Conservation (phyloP, 2,888 invertebrate species). For the Eilema caniola region DNA sequence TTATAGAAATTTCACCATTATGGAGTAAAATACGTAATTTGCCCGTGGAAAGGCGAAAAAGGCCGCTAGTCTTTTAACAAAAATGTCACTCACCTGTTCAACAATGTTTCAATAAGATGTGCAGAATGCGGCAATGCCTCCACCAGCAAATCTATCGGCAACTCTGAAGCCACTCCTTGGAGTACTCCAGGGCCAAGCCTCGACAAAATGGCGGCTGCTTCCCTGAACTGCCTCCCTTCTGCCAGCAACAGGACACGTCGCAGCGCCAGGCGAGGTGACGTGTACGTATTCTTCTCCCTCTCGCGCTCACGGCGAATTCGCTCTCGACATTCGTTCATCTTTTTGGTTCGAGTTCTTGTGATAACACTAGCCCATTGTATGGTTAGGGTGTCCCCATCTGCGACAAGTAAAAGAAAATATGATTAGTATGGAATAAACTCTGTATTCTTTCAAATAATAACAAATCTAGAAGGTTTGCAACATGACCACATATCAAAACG, state of each 20-base stretch:
- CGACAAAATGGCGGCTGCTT: constrained; percentile 94
- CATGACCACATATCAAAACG: no score
- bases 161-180: constrained; percentile 91
- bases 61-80: background rate
- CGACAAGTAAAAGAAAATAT: background rate
- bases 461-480: background rate
- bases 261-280: constrained; percentile 89
- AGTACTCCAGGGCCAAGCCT: constrained; percentile 93
- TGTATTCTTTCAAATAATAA: background rate
- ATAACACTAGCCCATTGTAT: constrained; percentile 74
- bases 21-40: background rate
- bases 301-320: constrained; percentile 89
- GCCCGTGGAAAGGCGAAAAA: no score
- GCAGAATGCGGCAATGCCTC: constrained; percentile 96
- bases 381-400: constrained; percentile 36
- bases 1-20: background rate
- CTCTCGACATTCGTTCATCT: constrained; percentile 91
- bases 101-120: constrained; percentile 94
- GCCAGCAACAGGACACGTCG: constrained; percentile 92
- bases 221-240: constrained; percentile 96
- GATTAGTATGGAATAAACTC: background rate
- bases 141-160: constrained; percentile 95
- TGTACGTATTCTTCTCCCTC: constrained; percentile 87
- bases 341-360: constrained; percentile 54
- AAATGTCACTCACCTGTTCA: constrained; percentile 86